phyloP scores from a whole-genome alignment of 2,888 invertebrate genomes.

The Eupithecia pulchellata region DNA sequence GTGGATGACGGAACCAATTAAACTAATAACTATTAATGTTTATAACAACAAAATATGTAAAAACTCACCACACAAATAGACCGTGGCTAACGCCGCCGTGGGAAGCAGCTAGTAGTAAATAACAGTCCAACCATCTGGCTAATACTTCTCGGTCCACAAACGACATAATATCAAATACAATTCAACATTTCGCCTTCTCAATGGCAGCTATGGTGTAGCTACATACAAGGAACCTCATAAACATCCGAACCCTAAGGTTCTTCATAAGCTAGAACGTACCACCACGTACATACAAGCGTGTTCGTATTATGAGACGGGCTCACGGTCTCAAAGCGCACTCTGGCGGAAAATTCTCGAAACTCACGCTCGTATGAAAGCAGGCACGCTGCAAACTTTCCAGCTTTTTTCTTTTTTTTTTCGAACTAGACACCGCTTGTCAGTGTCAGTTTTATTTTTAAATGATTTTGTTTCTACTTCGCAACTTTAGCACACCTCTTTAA shows the following conservation, averaged over 20 bases:
- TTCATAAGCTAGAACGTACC: neutral
- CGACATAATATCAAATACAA: too few relatives aligned
- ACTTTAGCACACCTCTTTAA: neutral
- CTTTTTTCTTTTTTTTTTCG: constrained; percentile 51
- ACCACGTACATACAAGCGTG: constrained; percentile 13
- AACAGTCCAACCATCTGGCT: too few relatives aligned
- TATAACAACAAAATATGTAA: too few relatives aligned
- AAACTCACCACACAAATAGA: too few relatives aligned
- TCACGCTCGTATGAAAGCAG: constrained; percentile 59
- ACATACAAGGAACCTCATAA: neutral
- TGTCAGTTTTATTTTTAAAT: constrained; percentile 30
- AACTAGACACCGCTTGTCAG: constrained; percentile 23
- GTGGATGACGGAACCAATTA: too few relatives aligned
- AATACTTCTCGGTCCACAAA: too few relatives aligned
- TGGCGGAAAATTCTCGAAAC: constrained; percentile 74
- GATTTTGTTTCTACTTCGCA: constrained; percentile 17
- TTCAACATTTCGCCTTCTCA: too few relatives aligned
- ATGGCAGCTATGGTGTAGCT: too few relatives aligned
- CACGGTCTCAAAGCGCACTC: constrained; percentile 62
- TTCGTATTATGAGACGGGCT: constrained; percentile 47
- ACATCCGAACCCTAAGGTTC: neutral
- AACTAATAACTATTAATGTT: too few relatives aligned
- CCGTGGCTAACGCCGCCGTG: too few relatives aligned
- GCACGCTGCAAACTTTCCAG: constrained; percentile 62
- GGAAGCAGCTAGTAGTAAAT: too few relatives aligned